Conservation (phyloP, 2,113 vertebrate genomes). For the Cygnus buccinator region DNA sequence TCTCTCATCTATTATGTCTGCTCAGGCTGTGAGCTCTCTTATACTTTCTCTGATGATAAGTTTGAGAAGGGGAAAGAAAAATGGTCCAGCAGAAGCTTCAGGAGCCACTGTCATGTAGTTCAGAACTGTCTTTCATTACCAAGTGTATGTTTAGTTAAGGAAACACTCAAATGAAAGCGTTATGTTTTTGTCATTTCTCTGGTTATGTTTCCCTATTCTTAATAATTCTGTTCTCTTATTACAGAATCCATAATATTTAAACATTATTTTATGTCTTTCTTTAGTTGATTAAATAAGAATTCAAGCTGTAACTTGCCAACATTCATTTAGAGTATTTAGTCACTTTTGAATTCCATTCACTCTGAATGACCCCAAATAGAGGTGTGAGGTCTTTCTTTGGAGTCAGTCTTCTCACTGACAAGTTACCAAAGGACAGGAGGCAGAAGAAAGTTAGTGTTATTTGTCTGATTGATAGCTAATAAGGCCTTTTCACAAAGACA, state of each 20-base stretch:
- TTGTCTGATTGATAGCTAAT: conserved; percentile 63
- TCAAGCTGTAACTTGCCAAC: background rate
- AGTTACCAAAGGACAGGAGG: conserved; percentile 30
- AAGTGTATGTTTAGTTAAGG: background rate
- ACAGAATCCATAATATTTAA: background rate
- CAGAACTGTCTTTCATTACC: background rate
- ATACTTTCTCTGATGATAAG: fast-evolving
- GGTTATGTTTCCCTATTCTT: background rate
- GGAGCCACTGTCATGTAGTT: background rate
- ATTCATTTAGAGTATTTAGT: background rate
- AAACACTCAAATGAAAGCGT: background rate
- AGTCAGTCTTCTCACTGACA: conserved; percentile 18
- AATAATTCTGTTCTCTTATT: background rate
- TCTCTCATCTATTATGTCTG: background rate
- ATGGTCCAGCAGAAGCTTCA: background rate
- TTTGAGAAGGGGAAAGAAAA: background rate
- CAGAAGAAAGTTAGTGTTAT: conserved; percentile 51
- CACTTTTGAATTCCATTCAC: conserved; percentile 10
- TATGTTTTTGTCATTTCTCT: background rate
- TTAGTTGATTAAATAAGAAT: conserved; percentile 10
- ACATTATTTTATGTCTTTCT: background rate
- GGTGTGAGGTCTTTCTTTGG: conserved; percentile 65
- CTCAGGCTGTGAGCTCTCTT: background rate
- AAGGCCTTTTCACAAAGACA: conserved; percentile 46
- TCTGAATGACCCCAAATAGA: conserved; percentile 28